Percentiles rank a stretch among this genome's conserved stretches.
phyloP scores from a whole-genome alignment of 2,888 invertebrate genomes.

The Acrobasis suavella region DNA sequence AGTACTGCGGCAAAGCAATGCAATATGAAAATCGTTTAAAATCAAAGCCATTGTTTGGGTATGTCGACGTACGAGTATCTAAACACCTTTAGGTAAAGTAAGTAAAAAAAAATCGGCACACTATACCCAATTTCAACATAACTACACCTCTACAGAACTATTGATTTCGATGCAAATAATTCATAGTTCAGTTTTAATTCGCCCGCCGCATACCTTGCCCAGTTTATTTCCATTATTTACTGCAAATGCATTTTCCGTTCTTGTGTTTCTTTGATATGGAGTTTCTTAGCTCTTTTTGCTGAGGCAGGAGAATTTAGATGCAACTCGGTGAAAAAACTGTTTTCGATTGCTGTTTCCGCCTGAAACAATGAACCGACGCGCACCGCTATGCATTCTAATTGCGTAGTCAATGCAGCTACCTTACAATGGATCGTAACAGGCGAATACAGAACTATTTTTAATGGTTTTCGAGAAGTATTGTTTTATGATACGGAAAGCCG shows the following conservation, averaged over 20 bases:
- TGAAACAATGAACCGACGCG: conserved; percentile 13
- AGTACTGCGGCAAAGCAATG: too few species aligned
- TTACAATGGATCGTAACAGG: conserved; percentile 8
- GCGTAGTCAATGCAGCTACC: conserved; percentile 15
- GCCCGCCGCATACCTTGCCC: neutral
- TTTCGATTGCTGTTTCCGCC: conserved; percentile 8
- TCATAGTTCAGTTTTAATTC: neutral
- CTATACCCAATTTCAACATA: too few species aligned
- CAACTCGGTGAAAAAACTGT: conserved; percentile 14
- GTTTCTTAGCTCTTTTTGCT: neutral
- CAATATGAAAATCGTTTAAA: too few species aligned
- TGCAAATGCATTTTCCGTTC: conserved; percentile 11
- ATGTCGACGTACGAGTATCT: too few species aligned
- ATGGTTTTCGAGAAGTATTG: neutral
- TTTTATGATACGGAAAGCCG: too few species aligned
- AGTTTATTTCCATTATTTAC: conserved; percentile 9
- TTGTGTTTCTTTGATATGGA: neutral
- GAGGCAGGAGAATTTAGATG: conserved; percentile 5
- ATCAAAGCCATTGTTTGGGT: too few species aligned
- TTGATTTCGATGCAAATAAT: too few species aligned
- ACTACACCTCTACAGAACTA: too few species aligned
- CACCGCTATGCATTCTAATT: conserved; percentile 20
- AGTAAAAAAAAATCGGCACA: too few species aligned
- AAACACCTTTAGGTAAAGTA: too few species aligned
- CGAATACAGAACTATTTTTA: conserved; percentile 15